A percentile compares a stretch with the other conserved stretches of the same genome.
Evolutionary conservation across 2,113 vertebrate genomes (phyloP).

Genomic region (Amphiprion ocellaris): DNA sequence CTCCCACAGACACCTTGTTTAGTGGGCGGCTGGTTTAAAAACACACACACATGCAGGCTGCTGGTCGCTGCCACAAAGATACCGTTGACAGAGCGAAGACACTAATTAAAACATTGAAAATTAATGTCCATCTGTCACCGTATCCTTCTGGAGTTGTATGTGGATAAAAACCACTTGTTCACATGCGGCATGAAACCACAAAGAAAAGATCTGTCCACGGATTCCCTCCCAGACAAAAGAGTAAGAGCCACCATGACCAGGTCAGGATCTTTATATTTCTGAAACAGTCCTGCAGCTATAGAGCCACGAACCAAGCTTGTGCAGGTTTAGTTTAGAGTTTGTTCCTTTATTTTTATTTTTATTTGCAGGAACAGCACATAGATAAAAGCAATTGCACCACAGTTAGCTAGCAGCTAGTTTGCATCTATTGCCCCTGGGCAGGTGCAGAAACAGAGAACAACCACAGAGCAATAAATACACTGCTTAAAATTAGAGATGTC

Average conservation of each 20-base stretch:
- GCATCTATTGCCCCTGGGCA: no score
- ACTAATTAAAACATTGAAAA: slow-evolving; percentile 77
- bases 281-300: background rate
- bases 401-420: no score
- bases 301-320: background rate
- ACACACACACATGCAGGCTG: slow-evolving; percentile 52
- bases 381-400: no score
- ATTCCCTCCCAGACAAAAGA: slow-evolving; percentile 70
- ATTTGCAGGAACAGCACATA: no score
- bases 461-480: no score
- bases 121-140: slow-evolving; percentile 74
- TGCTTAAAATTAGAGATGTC: no score
- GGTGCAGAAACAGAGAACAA: no score
- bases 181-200: slow-evolving; percentile 29
- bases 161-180: slow-evolving; percentile 44
- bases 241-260: slow-evolving; percentile 45
- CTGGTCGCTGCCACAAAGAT: slow-evolving; percentile 51
- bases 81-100: slow-evolving; percentile 58
- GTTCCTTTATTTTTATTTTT: no score
- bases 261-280: slow-evolving; percentile 5
- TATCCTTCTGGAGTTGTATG: slow-evolving; percentile 45
- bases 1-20: slow-evolving; percentile 76
- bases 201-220: slow-evolving; percentile 24
- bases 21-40: slow-evolving; percentile 66
- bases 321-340: background rate